These are phyloP conservation scores for Lanius collurio DNA, from an alignment of 2,113 vertebrate genomes.

Conservation along the genomic window DNA sequence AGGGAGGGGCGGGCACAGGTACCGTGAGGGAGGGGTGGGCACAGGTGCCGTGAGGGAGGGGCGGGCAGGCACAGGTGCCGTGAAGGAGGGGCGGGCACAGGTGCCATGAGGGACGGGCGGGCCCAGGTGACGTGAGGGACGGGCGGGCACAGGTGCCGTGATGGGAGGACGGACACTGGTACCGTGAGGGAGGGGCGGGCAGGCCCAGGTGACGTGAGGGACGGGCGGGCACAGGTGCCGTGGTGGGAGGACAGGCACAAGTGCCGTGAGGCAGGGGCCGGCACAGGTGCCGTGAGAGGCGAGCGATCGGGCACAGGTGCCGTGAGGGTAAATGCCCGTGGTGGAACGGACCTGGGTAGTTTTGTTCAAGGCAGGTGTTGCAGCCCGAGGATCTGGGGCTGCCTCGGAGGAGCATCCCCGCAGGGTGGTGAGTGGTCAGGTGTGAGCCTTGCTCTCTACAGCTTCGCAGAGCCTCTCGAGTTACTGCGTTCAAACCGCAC, in stretches of 20 bases:
- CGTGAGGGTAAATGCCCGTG: rapidly evolving
- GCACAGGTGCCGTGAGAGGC: neutral
- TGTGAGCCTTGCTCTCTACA: rapidly evolving
- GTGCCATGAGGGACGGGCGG: neutral
- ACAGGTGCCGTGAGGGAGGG: neutral
- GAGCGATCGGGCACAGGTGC: neutral
- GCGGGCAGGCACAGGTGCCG: too few relatives aligned
- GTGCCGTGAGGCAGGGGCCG: neutral
- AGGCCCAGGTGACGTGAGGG: neutral
- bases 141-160: neutral
- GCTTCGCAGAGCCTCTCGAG: neutral
- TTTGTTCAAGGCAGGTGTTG: too few relatives aligned
- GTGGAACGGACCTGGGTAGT: rapidly evolving
- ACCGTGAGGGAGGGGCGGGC: neutral
- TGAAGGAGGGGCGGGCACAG: too few relatives aligned
- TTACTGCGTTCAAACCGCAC: neutral
- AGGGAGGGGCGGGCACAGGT: too few relatives aligned
- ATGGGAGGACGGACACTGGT: too few relatives aligned
- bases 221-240: rapidly evolving
- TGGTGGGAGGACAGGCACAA: neutral
- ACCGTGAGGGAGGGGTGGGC: too few relatives aligned
- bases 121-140: too few relatives aligned
- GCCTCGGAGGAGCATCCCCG: neutral
- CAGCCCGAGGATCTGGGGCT: rapidly evolving
- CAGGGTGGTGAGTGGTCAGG: too few relatives aligned